Evolutionary conservation across 2,888 invertebrate genomes (phyloP), one percentile per base, ranked within the genome.

Genomic region (Cremastinae sp.): DNA sequence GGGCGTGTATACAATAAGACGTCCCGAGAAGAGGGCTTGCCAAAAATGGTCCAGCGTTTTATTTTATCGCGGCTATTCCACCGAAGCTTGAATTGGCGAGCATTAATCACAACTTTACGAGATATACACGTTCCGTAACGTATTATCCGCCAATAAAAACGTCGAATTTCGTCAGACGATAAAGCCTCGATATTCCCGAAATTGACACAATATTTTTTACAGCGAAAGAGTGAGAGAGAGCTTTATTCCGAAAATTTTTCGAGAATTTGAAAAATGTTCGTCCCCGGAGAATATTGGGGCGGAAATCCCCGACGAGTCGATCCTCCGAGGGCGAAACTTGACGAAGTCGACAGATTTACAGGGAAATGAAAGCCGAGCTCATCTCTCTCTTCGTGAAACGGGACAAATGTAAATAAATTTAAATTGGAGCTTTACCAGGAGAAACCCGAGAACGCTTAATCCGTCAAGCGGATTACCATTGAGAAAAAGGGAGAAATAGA

Each of bases 351-450:
- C 56, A 66, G 66, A 54, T 83, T 82, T 81, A 79, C 82, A 80
- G 80, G 70, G 80, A 73, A 28, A 28, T 28, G 28, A 28, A 28
- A 28, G 81, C 79, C 79, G 80, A 79, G 81, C 78, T 74, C n/a
- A n/a, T n/a, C n/a, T n/a, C n/a, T n/a, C 77, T 77, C 49, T 12
- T 78, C 75, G 78, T 78, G 83, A 81, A 83, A 82, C 82, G 81
- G 83, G 83, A 85, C 83, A 81, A 86, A 85, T 86, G 86, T 85
- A 86, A 85, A 85, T 86, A 86, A 85, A 86, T 86, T 86, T 81
- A 83, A 85, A 86, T 85, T 82, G 81, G 78, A 84, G 80, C 80
- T 59, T 53, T 69, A 59, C 69, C 51, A 41, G 43, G 12, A 18
- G 78, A 68, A 75, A 74, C 74, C 71, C 68, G 74, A 74, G 78